Evolutionary conservation across 1,140 invertebrate genomes (phyloP).

Genomic region (Polypedilum vanderplanki): DNA sequence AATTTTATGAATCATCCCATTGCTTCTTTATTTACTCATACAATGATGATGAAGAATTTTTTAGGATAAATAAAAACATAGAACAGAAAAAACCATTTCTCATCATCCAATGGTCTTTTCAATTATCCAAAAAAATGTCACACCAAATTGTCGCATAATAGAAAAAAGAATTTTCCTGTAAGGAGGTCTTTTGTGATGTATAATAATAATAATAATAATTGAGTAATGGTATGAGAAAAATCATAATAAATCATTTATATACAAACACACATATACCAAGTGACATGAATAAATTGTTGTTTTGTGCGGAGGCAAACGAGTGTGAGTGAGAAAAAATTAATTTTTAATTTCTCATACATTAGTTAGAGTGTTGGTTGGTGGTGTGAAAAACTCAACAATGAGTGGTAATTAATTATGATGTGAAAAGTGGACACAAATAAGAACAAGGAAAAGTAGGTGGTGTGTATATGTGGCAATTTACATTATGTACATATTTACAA

Average conservation of each 20-base stretch:
- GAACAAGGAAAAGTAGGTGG: not conserved
- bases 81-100: too few species aligned
- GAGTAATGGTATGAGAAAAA: not conserved
- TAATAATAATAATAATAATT: not conserved
- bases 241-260: slow-evolving; percentile 2
- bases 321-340: not conserved
- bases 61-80: too few species aligned
- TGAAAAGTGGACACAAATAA: not conserved
- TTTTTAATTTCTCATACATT: slow-evolving; percentile 20
- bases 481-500: too few species aligned
- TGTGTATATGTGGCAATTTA: too few species aligned
- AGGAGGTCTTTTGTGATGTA: not conserved
- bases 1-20: too few species aligned
- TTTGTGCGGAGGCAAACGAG: not conserved
- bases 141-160: too few species aligned
- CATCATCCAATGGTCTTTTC: too few species aligned
- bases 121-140: too few species aligned
- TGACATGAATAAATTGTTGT: slow-evolving; percentile 21
- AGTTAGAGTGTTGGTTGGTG: not conserved
- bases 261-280: not conserved
- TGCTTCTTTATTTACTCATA: too few species aligned
- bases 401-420: slow-evolving; percentile 13
- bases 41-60: too few species aligned
- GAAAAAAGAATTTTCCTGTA: too few species aligned
- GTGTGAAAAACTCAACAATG: not conserved